Evolutionary conservation across 2,113 vertebrate genomes (phyloP).

Genomic region (Hiodon alosoides): DNA sequence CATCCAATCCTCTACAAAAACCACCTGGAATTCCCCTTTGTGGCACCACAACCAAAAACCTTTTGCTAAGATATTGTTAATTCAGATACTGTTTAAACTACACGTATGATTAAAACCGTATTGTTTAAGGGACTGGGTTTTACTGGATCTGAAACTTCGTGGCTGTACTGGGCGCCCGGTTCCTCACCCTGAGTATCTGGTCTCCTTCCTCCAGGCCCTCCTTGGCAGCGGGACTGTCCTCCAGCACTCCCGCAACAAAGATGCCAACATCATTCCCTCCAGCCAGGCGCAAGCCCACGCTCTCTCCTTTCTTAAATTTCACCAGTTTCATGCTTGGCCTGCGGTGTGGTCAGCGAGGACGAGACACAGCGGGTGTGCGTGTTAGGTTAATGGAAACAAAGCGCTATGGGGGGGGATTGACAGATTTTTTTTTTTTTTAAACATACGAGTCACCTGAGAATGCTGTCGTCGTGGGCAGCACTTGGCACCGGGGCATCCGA

Average conservation of each 20-base stretch:
- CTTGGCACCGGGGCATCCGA: conserved; percentile 88
- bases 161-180: background rate
- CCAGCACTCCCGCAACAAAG: conserved; percentile 94
- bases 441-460: conserved; percentile 71
- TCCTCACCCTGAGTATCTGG: conserved; percentile 96
- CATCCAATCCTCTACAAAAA: too few relatives aligned
- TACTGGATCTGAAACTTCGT: background rate
- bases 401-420: background rate
- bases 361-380: background rate
- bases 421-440: too few relatives aligned
- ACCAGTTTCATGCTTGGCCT: conserved; percentile 99
- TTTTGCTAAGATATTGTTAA: background rate
- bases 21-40: background rate
- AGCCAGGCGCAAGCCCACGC: conserved; percentile 92
- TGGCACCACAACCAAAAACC: background rate
- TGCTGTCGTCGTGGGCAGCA: conserved; percentile 86
- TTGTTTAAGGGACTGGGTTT: too few relatives aligned
- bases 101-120: too few relatives aligned
- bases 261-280: conserved; percentile 98
- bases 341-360: conserved; percentile 12
- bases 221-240: conserved; percentile 95
- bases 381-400: background rate
- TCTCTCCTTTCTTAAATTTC: conserved; percentile 98
- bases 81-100: too few relatives aligned
- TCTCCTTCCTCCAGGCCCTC: conserved; percentile 98